phyloP scores from a whole-genome alignment of 2,797 vertebrate species.

The Moxostoma hubbsi region DNA sequence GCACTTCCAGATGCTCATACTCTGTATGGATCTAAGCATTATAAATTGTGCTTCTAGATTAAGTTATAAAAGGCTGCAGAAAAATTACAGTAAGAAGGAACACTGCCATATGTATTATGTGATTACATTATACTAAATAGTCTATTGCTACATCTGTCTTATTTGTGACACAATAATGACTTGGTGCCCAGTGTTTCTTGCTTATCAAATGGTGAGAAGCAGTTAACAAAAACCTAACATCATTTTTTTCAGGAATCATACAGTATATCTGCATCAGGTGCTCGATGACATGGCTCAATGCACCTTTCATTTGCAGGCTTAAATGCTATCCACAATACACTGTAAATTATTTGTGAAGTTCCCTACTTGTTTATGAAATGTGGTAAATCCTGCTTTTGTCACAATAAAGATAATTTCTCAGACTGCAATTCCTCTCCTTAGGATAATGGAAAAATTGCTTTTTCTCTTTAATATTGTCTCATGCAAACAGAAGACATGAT shows the following conservation, averaged over 20 bases:
- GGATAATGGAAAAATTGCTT: slow-evolving; percentile 68
- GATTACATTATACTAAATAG: background rate
- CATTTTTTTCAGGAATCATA: background rate
- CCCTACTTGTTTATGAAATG: slow-evolving; percentile 67
- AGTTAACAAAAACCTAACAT: background rate
- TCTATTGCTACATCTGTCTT: background rate
- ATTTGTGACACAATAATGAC: background rate
- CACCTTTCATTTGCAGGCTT: slow-evolving; percentile 62
- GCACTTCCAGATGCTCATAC: background rate
- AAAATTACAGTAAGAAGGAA: background rate
- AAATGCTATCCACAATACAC: slow-evolving; percentile 58
- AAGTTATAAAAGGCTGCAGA: background rate
- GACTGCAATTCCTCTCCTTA: slow-evolving; percentile 63
- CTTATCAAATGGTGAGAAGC: background rate
- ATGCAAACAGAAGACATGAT: slow-evolving; percentile 53
- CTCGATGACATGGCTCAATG: slow-evolving; percentile 58
- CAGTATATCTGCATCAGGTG: slow-evolving; percentile 4
- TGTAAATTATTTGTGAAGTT: slow-evolving; percentile 43
- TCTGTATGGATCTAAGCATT: background rate
- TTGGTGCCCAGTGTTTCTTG: background rate
- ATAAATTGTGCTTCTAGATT: background rate
- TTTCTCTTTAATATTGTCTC: slow-evolving; percentile 62
- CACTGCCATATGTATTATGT: background rate
- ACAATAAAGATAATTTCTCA: slow-evolving; percentile 77
- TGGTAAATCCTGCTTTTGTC: slow-evolving; percentile 73